phyloP scores from a whole-genome alignment of 2,113 vertebrate genomes.

The Cepphus grylle region DNA sequence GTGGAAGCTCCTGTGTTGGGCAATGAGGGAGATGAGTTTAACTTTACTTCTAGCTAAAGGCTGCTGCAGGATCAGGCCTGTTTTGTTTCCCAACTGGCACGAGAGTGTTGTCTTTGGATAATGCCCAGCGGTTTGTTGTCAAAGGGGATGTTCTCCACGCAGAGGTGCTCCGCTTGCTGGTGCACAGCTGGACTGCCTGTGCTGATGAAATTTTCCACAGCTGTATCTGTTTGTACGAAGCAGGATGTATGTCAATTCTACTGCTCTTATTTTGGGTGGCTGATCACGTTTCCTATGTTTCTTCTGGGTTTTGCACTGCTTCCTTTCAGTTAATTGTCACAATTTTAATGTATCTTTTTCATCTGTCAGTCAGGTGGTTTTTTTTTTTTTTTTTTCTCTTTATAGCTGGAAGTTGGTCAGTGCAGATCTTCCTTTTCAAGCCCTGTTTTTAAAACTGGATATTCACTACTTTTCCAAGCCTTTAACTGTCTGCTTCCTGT shows the following conservation, averaged over 20 bases:
- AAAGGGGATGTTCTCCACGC: not conserved
- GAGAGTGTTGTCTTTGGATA: not conserved
- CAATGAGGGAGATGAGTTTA: not conserved
- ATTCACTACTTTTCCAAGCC: not conserved
- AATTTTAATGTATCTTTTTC: slow-evolving; percentile 16
- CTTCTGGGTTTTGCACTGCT: slow-evolving; percentile 10
- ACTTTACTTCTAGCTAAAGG: not conserved
- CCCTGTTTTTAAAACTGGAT: not conserved
- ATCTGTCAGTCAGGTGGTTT: not conserved
- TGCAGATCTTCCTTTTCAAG: slow-evolving; percentile 6
- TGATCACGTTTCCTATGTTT: slow-evolving; percentile 45
- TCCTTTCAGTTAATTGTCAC: slow-evolving; percentile 58
- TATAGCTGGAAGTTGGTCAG: not conserved
- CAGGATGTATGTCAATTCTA: slow-evolving; percentile 47
- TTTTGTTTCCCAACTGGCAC: not conserved
- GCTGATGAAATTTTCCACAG: slow-evolving; percentile 30
- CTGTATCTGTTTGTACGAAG: slow-evolving; percentile 22
- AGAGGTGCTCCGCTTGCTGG: not conserved
- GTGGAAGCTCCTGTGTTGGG: not conserved
- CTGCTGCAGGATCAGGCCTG: not conserved
- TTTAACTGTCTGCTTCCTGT: slow-evolving; percentile 10
- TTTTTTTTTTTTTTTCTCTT: not conserved
- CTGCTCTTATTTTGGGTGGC: not conserved
- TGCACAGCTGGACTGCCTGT: not conserved
- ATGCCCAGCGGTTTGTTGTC: not conserved